Base-by-base conservation (phyloP, 2,888 invertebrate genomes). In the Pollenia amentaria region DNA sequence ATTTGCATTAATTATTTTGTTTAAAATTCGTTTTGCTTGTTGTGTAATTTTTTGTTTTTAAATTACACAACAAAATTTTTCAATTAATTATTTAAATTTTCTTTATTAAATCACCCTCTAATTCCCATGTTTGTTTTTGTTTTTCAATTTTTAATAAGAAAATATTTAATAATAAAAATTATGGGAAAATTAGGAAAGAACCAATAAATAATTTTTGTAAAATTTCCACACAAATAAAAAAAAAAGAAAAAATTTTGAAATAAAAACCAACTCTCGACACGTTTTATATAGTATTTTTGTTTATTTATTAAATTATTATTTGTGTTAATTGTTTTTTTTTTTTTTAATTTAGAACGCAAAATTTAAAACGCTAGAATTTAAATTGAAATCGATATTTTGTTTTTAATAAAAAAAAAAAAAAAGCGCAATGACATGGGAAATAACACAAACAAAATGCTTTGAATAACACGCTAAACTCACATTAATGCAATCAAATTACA, bases 401-500 rank as follows among this genome's bases (percentile, higher is more conserved):
- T 53, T 60, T 9, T 53, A 64, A 16, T 9, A 9, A 40, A 65
- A 55, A 57, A 14, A 51, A 14, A 11, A 62, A 29, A 11, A 64
- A 6, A 60, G 10, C 16, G 14, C 7, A 12, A 18, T 1, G 21
- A 46, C 21, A 14, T 14, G 21, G 9, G 14, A 11, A 29, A 40
- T n/a, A n/a, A 60, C 3, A 40, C n/a, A 46, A 46, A 14, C 1
- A 8, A 18, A 16, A 14, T 16, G 48, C n/a, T 16, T 46, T 8
- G 42, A 29, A 42, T 9, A 62, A 53, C 64, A 80, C 53, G 38
- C 51, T 40, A 80, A 53, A 55, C 21, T 42, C 16, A 21, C 38
- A 72, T 72, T 72, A 64, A 64, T 53, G 38, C 18, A 42, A 65
- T 44, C 7, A 77, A 73, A 65, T 77, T 48, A 69, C 65, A 16